These are phyloP conservation scores for Ascidia mentula DNA, from an alignment of 23 tunicate genomes.

Conservation along the genomic window DNA sequence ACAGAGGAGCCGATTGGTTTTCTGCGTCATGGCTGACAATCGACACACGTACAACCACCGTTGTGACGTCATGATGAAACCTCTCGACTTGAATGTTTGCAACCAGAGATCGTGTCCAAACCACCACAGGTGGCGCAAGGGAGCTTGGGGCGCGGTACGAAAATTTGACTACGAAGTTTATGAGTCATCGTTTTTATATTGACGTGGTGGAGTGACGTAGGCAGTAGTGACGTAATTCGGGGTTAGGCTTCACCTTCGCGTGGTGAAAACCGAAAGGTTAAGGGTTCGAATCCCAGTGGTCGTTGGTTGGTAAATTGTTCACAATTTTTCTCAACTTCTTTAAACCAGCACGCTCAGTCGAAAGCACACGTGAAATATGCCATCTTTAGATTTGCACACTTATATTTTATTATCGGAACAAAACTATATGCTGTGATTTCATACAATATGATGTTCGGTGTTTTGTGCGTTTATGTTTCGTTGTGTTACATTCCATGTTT, in stretches of 20 bases:
- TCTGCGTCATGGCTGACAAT: slow-evolving; percentile 54
- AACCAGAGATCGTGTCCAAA: slow-evolving; percentile 37
- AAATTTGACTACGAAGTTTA: no score
- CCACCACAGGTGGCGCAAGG: slow-evolving; percentile 69
- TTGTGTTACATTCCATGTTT: no score
- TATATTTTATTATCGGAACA: no score
- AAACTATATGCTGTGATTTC: no score
- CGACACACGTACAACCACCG: slow-evolving; percentile 31
- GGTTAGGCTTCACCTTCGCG: background rate
- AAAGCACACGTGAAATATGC: no score
- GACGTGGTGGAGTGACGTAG: background rate
- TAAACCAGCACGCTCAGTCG: background rate
- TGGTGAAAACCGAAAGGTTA: background rate
- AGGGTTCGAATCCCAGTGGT: background rate
- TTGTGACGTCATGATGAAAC: slow-evolving; percentile 53
- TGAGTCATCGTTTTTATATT: no score
- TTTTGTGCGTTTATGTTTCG: no score
- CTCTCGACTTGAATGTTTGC: slow-evolving; percentile 43
- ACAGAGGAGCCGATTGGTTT: slow-evolving; percentile 33
- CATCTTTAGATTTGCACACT: no score
- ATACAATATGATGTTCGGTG: no score
- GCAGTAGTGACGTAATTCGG: background rate
- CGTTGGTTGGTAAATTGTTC: no score
- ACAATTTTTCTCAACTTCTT: background rate
- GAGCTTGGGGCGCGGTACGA: slow-evolving; percentile 86